Evolutionary conservation across 2,113 vertebrate species (phyloP).

Genomic region (Leiothrix lutea): DNA sequence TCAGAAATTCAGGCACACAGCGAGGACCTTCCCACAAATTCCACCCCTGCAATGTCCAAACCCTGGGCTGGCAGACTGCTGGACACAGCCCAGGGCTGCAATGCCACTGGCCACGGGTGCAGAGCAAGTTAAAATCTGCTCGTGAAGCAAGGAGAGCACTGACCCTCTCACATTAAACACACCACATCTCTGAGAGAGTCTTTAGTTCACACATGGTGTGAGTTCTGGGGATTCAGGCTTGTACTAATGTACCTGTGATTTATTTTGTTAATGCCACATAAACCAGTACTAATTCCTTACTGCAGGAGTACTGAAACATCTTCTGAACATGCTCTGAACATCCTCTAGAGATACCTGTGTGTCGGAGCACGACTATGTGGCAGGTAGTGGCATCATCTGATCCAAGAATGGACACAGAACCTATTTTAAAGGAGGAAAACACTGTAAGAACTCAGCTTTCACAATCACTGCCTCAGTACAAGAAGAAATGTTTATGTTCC

Average conservation of each 20-base stretch:
- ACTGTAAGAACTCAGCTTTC: background rate
- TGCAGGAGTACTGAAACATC: too few relatives aligned
- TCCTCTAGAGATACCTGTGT: constrained; percentile 84
- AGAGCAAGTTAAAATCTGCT: background rate
- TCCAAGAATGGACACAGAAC: constrained; percentile 88
- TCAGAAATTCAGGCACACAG: background rate
- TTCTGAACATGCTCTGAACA: too few relatives aligned
- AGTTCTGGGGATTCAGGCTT: background rate
- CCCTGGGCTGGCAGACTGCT: too few relatives aligned
- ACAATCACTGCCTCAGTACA: background rate
- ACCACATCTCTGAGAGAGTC: background rate
- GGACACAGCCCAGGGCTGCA: background rate
- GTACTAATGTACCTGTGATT: background rate
- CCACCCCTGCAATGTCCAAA: background rate
- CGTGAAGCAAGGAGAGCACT: rapidly evolving
- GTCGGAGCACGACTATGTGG: constrained; percentile 91
- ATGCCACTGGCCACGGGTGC: background rate
- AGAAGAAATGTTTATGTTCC: background rate
- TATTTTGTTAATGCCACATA: background rate
- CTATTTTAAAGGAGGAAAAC: constrained; percentile 73
- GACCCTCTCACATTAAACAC: background rate
- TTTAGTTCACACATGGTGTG: rapidly evolving
- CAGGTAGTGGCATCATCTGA: constrained; percentile 97
- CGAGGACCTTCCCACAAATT: background rate
- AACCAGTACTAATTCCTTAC: background rate